Evolutionary conservation across 2,888 invertebrate species (phyloP), one percentile per base, ranked within the genome.

Genomic region (Callyntrura guangdongensis): DNA sequence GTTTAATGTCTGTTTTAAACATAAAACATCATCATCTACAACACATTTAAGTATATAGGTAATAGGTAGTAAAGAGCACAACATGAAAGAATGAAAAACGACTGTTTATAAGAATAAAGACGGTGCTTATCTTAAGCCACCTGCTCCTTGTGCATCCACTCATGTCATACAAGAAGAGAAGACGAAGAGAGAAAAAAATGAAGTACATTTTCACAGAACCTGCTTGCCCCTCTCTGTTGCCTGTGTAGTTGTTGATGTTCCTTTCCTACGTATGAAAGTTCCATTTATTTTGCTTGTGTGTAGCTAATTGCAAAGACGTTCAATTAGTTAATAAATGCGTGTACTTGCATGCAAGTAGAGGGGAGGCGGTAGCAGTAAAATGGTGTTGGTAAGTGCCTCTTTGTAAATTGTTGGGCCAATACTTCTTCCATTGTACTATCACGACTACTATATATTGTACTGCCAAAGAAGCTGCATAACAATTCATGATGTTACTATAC

Each of bases 81-180:
- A 45, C 45, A 81, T 59, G 81, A 61, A 81, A 61, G 81, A 81
- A 81, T 61, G 61, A 47, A 61, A 47, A 61, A 27, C 45, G n/a
- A 59, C 36, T 81, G 59, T 81, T 56, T 45, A 47, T 77, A n/a
- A n/a, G 59, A 59, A 61, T 69, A 81, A 59, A 81, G 36, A 20
- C 81, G 8, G 59, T 61, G 61, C 61, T 81, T 81, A 81, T 61
- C 61, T 61, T 61, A 61, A 81, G 59, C 81, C 81, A 81, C 81
- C 81, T 59, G 59, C 81, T 81, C 53, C 17, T 17, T 61, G 77
- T 25, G 53, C 77, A 77, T 20, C 14, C 53, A 49, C 25, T 77
- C 25, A 77, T 25, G 53, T 77, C 53, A 61, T 81, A 36, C 22
- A 61, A 9, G 9, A 81, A 17, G 17, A 61, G 6, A 6, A 36